Conservation (phyloP, 2,113 vertebrate species). For the Apodemus sylvaticus region DNA sequence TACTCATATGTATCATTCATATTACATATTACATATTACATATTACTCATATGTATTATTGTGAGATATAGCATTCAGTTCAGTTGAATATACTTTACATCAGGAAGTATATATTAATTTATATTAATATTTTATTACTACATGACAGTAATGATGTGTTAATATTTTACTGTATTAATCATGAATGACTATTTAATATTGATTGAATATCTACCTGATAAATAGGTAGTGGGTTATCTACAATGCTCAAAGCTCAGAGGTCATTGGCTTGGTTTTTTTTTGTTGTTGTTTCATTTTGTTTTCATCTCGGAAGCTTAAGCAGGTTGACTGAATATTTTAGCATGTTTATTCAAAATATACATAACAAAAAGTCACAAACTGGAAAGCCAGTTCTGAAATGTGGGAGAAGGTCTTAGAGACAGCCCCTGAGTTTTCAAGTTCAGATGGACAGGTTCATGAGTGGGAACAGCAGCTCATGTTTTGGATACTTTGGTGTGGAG, state of each 20-base stretch:
- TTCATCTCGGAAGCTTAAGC: not conserved
- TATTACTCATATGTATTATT: not conserved
- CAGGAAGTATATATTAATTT: constrained; percentile 40
- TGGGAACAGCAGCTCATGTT: not conserved
- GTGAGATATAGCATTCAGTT: not conserved
- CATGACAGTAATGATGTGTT: not conserved
- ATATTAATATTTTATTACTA: constrained; percentile 19
- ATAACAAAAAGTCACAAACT: not conserved
- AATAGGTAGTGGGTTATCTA: not conserved
- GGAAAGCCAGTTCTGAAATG: not conserved
- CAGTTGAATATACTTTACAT: not conserved
- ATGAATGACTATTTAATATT: constrained; percentile 34
- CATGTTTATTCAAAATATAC: constrained; percentile 8
- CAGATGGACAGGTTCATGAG: not conserved
- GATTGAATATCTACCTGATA: not conserved
- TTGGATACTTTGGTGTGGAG: not conserved
- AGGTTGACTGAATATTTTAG: not conserved
- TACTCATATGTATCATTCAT: not conserved
- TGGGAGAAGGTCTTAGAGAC: not conserved
- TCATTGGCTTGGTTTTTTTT: not conserved
- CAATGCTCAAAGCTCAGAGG: not conserved
- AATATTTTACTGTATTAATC: constrained; percentile 6
- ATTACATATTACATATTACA: too few relatives aligned
- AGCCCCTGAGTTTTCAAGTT: not conserved
- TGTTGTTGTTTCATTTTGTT: not conserved